Evolutionary conservation across 2,888 invertebrate species (phyloP).

Genomic region (Siphonodentalium dalli): DNA sequence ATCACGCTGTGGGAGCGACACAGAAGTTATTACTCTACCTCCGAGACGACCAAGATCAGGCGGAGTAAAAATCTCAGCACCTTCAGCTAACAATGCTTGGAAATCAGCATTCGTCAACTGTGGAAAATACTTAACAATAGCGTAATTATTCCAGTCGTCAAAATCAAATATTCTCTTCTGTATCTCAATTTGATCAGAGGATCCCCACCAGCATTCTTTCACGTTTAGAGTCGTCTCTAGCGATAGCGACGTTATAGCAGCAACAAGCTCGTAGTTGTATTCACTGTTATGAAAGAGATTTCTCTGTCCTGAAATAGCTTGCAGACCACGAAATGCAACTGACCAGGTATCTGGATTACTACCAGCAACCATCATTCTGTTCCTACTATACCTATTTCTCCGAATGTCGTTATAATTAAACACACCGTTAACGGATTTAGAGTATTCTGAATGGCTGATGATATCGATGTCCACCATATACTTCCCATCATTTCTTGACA

Average conservation of each 20-base stretch:
- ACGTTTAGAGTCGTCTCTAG: slow-evolving; percentile 87
- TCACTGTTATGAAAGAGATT: slow-evolving; percentile 79
- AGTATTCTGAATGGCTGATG: slow-evolving; percentile 85
- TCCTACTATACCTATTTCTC: slow-evolving; percentile 37
- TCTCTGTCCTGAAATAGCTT: slow-evolving; percentile 87
- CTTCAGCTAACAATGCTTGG: slow-evolving; percentile 41
- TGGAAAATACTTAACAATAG: slow-evolving; percentile 88
- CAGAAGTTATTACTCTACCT: slow-evolving; percentile 72
- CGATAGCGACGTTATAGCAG: slow-evolving; percentile 84
- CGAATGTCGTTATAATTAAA: slow-evolving; percentile 46
- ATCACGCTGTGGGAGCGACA: slow-evolving; percentile 38
- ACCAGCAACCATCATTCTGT: slow-evolving; percentile 23
- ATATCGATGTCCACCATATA: slow-evolving; percentile 87
- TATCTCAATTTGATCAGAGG: slow-evolving; percentile 76
- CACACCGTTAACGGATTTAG: slow-evolving; percentile 78
- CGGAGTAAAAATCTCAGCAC: slow-evolving; percentile 34
- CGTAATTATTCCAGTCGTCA: slow-evolving; percentile 99
- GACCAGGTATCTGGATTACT: slow-evolving; percentile 71
- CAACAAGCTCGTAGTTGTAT: slow-evolving; percentile 83
- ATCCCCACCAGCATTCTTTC: slow-evolving; percentile 97
- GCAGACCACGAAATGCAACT: slow-evolving; percentile 90
- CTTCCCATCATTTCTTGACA: slow-evolving; percentile 80
- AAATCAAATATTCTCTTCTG: slow-evolving; percentile 91
- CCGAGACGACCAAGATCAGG: slow-evolving; percentile 53
- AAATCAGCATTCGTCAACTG: slow-evolving; percentile 74